phyloP scores from a whole-genome alignment of 2,888 invertebrate genomes.

The Eupithecia vulgata region DNA sequence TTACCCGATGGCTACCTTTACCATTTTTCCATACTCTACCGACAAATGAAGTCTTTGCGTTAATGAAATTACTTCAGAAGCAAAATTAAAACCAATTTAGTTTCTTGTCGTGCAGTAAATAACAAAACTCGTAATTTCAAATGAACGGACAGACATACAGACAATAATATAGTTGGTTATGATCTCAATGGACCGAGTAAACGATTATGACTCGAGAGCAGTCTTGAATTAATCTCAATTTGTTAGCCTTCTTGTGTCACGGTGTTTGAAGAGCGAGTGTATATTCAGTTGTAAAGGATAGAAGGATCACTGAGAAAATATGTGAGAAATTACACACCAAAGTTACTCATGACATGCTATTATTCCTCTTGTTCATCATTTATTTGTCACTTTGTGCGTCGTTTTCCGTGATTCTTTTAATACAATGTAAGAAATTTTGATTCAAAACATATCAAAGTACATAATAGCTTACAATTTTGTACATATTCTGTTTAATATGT shows the following conservation, averaged over 20 bases:
- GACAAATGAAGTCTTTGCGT: neutral
- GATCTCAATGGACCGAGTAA: conserved; percentile 38
- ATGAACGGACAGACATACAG: conserved; percentile 27
- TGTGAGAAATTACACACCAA: neutral
- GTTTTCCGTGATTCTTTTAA: neutral
- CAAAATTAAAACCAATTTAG: conserved; percentile 22
- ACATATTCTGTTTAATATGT: neutral
- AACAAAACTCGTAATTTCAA: conserved; percentile 40
- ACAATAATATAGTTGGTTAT: conserved; percentile 15
- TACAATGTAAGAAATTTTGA: neutral
- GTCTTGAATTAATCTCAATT: conserved; percentile 81
- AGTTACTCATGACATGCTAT: neutral
- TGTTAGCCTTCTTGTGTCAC: conserved; percentile 80
- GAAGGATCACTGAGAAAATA: neutral
- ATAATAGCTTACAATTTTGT: neutral
- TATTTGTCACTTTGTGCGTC: neutral
- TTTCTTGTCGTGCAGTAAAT: conserved; percentile 16
- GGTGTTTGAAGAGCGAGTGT: conserved; percentile 77
- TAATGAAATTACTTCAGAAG: conserved; percentile 8
- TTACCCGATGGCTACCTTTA: neutral
- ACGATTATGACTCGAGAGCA: conserved; percentile 48
- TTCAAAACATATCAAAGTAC: neutral
- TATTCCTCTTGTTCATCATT: neutral
- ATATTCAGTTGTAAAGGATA: conserved; percentile 12
- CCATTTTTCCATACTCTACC: neutral